A percentile compares a stretch with the other conserved stretches of the same genome.
These are phyloP conservation scores for Prosapia bicincta DNA, from an alignment of 2,888 invertebrate genomes.

Conservation along the genomic window DNA sequence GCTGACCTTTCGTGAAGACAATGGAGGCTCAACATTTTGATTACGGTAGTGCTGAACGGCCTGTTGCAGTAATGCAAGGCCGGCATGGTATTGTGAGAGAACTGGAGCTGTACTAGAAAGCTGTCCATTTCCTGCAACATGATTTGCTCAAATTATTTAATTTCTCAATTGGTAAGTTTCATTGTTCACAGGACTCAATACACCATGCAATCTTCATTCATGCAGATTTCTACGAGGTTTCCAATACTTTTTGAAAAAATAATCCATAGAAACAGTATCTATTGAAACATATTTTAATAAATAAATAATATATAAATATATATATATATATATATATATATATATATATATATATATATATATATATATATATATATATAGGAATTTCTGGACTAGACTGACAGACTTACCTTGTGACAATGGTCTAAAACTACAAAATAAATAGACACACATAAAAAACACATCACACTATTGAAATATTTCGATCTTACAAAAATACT, in stretches of 20 bases:
- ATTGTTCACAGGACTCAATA: not conserved
- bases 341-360: too few species aligned
- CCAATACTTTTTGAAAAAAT: not conserved
- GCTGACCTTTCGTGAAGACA: constrained; percentile 32
- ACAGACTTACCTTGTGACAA: too few species aligned
- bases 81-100: not conserved
- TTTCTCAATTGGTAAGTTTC: not conserved
- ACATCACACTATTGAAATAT: too few species aligned
- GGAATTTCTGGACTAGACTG: too few species aligned
- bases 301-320: too few species aligned
- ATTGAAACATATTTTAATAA: not conserved
- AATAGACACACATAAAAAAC: too few species aligned
- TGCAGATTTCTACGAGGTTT: not conserved
- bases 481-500: too few species aligned
- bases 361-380: too few species aligned
- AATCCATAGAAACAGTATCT: not conserved
- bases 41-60: constrained; percentile 12
- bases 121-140: not conserved
- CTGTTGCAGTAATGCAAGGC: constrained; percentile 10
- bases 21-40: not conserved
- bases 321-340: too few species aligned
- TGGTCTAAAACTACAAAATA: too few species aligned
- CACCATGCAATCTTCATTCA: not conserved
- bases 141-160: not conserved
- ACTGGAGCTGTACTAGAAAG: not conserved